phyloP scores from a whole-genome alignment of 1,140 invertebrate genomes.

The Solenopsis fugax region DNA sequence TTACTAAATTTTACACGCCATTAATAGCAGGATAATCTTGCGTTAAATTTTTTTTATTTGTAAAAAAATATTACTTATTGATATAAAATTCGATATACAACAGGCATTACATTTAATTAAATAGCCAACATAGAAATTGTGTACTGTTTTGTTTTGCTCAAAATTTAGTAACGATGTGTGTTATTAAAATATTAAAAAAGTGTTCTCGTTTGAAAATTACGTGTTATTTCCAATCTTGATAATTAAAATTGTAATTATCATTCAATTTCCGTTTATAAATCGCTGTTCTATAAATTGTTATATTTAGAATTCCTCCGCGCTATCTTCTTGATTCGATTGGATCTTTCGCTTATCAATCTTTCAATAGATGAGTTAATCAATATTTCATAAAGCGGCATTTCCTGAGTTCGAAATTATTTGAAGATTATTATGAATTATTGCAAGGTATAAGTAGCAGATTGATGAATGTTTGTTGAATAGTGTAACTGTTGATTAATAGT shows the following conservation, averaged over 20 bases:
- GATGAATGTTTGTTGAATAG: not conserved
- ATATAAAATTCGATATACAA: not conserved
- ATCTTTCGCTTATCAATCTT: constrained; percentile 18
- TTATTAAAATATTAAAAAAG: not conserved
- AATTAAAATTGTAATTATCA: constrained; percentile 19
- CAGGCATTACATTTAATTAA: not conserved
- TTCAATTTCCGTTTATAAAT: not conserved
- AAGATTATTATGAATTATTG: constrained; percentile 41
- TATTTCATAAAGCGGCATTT: constrained; percentile 11
- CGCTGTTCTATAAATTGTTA: not conserved
- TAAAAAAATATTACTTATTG: constrained; percentile 25
- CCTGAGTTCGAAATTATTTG: constrained; percentile 12
- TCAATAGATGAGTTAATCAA: not conserved
- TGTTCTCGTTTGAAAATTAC: not conserved
- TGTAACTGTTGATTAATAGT: constrained; percentile 24
- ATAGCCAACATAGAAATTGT: not conserved
- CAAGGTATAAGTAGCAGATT: not conserved
- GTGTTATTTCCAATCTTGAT: not conserved
- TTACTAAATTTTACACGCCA: constrained; percentile 11
- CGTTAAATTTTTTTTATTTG: not conserved
- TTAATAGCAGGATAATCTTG: not conserved
- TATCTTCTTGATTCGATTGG: constrained; percentile 1
- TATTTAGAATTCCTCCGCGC: constrained; percentile 12
- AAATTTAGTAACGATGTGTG: not conserved
- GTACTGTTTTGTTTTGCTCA: not conserved